A percentile compares a stretch with the other conserved stretches of the same genome.
Conservation (phyloP, 2,888 invertebrate species). For the Neoascia interrupta region DNA sequence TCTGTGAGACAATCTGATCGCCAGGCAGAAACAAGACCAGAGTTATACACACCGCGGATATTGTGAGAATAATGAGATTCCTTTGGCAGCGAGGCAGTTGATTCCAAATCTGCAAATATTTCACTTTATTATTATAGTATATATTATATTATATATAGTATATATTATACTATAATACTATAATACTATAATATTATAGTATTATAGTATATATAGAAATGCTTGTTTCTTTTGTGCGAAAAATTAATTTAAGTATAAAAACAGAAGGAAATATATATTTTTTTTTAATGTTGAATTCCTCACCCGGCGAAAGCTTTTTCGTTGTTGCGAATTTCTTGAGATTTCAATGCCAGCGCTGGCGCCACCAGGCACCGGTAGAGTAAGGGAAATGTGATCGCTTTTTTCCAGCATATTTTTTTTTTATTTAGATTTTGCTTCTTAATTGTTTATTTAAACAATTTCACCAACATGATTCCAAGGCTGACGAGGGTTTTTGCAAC, state of each 20-base stretch:
- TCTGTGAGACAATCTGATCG: conserved; percentile 73
- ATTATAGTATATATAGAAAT: background rate
- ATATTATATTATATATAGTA: too few species aligned
- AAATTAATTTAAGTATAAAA: too few species aligned
- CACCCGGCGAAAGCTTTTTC: conserved; percentile 78
- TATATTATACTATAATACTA: too few species aligned
- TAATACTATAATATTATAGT: too few species aligned
- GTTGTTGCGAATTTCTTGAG: conserved; percentile 68
- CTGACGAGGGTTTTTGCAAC: conserved; percentile 2
- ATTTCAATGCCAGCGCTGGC: conserved; percentile 67
- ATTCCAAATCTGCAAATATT: conserved; percentile 87
- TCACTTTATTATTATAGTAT: too few species aligned
- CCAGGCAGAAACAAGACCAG: conserved; percentile 83
- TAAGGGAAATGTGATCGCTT: conserved; percentile 76
- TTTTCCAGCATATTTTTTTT: conserved; percentile 72
- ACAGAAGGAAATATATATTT: too few species aligned
- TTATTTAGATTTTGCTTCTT: background rate
- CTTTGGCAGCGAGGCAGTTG: conserved; percentile 90
- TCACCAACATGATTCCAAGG: conserved; percentile 31
- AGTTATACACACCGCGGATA: conserved; percentile 82
- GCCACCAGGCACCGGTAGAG: conserved; percentile 72
- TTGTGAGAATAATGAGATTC: conserved; percentile 85
- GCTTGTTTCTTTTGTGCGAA: background rate
- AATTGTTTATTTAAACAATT: conserved; percentile 44
- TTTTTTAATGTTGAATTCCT: conserved; percentile 64